Evolutionary conservation across 2,888 invertebrate genomes (phyloP).

Genomic region (Neoaliturus tenellus): DNA sequence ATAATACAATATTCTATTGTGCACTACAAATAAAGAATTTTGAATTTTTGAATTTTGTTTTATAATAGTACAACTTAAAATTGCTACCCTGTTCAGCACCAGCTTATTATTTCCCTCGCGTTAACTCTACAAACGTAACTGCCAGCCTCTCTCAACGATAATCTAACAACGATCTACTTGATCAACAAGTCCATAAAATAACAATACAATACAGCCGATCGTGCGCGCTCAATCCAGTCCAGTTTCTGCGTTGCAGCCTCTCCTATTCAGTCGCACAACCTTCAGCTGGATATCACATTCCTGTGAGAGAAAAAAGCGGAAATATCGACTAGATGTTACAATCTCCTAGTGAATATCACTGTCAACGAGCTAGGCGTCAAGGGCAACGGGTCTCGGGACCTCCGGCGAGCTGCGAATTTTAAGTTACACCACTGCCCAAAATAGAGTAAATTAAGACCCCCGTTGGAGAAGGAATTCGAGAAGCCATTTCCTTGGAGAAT

Average conservation of each 20-base stretch:
- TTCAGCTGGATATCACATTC: background rate
- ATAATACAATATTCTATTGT: too few relatives aligned
- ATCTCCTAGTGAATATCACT: background rate
- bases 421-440: background rate
- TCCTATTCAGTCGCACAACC: background rate
- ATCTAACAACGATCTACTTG: too few relatives aligned
- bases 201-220: too few relatives aligned
- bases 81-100: too few relatives aligned
- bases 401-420: background rate
- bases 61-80: too few relatives aligned
- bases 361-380: background rate
- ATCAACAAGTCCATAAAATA: too few relatives aligned
- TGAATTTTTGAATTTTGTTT: too few relatives aligned
- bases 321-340: background rate
- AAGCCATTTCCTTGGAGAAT: conserved; percentile 8
- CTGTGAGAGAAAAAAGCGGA: background rate
- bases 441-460: background rate
- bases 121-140: background rate
- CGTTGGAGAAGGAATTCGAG: background rate
- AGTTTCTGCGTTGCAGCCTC: too few relatives aligned
- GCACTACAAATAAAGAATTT: too few relatives aligned
- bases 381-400: background rate
- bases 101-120: too few relatives aligned
- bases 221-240: too few relatives aligned
- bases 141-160: background rate